phyloP scores from a whole-genome alignment of 2,888 invertebrate genomes.

The Rhagonycha lutea region DNA sequence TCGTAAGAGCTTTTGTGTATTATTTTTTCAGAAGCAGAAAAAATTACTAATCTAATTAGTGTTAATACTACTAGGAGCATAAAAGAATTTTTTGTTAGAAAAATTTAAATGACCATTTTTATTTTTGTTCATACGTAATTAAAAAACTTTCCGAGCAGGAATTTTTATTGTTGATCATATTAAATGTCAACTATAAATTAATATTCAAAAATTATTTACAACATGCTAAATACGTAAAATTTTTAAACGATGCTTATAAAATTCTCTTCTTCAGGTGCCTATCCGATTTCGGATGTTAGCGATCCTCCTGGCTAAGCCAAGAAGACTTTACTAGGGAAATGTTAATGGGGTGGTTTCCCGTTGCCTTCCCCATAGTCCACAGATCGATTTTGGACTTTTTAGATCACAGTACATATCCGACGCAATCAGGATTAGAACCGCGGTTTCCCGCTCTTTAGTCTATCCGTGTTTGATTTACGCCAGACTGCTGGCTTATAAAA shows the following conservation, averaged over 20 bases:
- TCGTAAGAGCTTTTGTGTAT: constrained; percentile 29
- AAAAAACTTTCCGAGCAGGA: background rate
- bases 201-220: background rate
- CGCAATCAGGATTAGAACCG: too few species aligned
- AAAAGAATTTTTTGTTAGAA: background rate
- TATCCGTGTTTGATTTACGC: too few species aligned
- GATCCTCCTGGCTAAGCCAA: too few species aligned
- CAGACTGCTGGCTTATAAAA: background rate
- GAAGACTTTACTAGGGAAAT: too few species aligned
- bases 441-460: too few species aligned
- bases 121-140: background rate
- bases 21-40: constrained; percentile 6
- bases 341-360: too few species aligned
- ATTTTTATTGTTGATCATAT: background rate
- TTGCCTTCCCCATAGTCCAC: too few species aligned
- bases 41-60: background rate
- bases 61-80: background rate
- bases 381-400: too few species aligned
- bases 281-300: too few species aligned
- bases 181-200: background rate
- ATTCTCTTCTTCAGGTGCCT: too few species aligned
- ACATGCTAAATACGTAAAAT: background rate
- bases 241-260: background rate
- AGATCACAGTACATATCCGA: too few species aligned
- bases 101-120: background rate